Evolutionary conservation across 2,113 vertebrate species (phyloP).

Genomic region (Aegithalos caudatus): DNA sequence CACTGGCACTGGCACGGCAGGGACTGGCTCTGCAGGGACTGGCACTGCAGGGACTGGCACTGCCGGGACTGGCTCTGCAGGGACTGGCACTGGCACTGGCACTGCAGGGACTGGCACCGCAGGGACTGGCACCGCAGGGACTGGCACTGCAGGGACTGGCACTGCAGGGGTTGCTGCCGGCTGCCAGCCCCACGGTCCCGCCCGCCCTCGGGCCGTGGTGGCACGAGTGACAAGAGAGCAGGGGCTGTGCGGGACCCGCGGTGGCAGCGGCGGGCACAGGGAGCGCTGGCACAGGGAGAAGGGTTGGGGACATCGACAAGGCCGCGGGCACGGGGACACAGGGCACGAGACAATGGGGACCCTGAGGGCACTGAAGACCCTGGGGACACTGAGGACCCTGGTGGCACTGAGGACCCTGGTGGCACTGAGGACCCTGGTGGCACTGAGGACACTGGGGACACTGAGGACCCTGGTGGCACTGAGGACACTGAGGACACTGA

Average conservation of each 20-base stretch:
- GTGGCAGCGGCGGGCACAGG: neutral
- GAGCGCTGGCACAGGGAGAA: neutral
- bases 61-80: neutral
- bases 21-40: too few species aligned
- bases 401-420: neutral
- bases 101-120: neutral
- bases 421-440: accelerated
- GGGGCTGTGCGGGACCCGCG: neutral
- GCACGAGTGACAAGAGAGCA: neutral
- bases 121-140: neutral
- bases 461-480: neutral
- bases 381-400: neutral
- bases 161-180: accelerated
- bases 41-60: neutral
- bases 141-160: neutral
- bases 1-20: too few species aligned
- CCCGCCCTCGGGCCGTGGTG: neutral
- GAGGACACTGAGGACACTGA: accelerated
- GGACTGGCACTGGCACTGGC: accelerated
- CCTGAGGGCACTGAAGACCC: neutral
- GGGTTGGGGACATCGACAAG: neutral
- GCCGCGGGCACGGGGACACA: neutral
- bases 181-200: neutral
- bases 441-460: accelerated
- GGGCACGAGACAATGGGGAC: neutral